Conservation (phyloP, 2,797 vertebrate species). For the Gila robusta region DNA sequence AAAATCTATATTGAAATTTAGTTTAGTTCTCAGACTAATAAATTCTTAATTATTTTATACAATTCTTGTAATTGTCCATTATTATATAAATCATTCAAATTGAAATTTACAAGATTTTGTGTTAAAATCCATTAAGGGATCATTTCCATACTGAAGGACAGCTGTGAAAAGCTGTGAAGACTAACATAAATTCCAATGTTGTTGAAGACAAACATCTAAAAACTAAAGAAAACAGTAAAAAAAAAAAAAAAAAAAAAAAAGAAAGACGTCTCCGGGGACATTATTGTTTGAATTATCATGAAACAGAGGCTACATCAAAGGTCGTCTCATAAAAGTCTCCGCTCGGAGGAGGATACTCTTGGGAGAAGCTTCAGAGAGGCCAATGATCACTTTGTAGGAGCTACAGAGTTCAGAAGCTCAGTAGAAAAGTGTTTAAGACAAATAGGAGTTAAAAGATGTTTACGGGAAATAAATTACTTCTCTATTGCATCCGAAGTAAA, state of each 20-base stretch:
- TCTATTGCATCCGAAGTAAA: neutral
- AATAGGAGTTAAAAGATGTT: slow-evolving; percentile 7
- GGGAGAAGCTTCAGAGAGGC: slow-evolving; percentile 31
- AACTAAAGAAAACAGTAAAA: neutral
- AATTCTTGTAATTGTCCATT: neutral
- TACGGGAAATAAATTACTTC: neutral
- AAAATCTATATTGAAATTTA: neutral
- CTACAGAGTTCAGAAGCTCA: slow-evolving; percentile 11
- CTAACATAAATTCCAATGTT: neutral
- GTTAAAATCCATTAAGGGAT: neutral
- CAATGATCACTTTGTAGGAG: neutral
- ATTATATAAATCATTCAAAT: neutral
- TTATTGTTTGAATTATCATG: slow-evolving; percentile 18
- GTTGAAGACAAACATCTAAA: slow-evolving; percentile 8
- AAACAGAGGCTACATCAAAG: slow-evolving; percentile 30
- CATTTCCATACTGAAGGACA: neutral
- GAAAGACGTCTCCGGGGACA: neutral
- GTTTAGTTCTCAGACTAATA: neutral
- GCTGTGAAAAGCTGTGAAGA: neutral
- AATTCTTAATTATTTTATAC: neutral
- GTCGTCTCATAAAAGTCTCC: neutral
- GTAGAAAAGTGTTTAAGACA: neutral
- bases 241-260: no score
- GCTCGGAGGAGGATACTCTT: neutral
- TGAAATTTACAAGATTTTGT: neutral